A percentile compares a stretch with the other conserved stretches of the same genome.
Conservation (phyloP, 2,797 vertebrate species). For the Rhinoraja longicauda region DNA sequence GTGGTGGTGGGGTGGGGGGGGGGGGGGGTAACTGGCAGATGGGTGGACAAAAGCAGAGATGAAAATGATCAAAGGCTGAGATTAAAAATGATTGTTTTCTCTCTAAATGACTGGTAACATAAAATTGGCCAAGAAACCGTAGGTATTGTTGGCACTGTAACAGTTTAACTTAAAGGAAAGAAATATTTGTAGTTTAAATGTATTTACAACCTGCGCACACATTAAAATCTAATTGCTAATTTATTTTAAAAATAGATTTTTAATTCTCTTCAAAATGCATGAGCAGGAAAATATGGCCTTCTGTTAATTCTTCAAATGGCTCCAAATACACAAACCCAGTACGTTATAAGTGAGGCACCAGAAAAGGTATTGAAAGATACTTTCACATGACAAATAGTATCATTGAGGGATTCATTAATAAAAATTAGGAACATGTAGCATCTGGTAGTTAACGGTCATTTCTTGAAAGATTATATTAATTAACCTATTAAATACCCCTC, state of each 20-base stretch:
- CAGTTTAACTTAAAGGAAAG: slow-evolving; percentile 20
- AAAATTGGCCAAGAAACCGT: not conserved
- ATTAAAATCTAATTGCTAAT: not conserved
- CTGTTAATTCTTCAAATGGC: not conserved
- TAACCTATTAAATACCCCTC: not conserved
- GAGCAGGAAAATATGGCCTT: slow-evolving; percentile 6
- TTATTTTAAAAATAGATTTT: not conserved
- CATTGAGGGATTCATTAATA: not conserved
- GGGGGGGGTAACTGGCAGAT: too few relatives aligned
- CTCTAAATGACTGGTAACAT: too few relatives aligned
- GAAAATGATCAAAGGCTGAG: too few relatives aligned
- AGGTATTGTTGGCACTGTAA: slow-evolving; percentile 1
- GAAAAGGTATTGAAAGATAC: not conserved
- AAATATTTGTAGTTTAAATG: slow-evolving; percentile 7
- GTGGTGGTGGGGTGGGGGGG: too few relatives aligned
- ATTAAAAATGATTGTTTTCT: too few relatives aligned
- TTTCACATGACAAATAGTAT: not conserved
- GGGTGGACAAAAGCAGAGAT: too few relatives aligned
- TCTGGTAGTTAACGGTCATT: not conserved
- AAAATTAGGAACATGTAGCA: not conserved
- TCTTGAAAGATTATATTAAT: too few relatives aligned
- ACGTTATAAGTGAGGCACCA: not conserved
- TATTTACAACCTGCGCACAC: slow-evolving; percentile 26
- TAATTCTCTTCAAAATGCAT: not conserved
- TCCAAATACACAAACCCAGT: not conserved